Evolutionary conservation across 2,888 invertebrate genomes (phyloP), one percentile per base, ranked within the genome.

Genomic region (Deilephila porcellus): DNA sequence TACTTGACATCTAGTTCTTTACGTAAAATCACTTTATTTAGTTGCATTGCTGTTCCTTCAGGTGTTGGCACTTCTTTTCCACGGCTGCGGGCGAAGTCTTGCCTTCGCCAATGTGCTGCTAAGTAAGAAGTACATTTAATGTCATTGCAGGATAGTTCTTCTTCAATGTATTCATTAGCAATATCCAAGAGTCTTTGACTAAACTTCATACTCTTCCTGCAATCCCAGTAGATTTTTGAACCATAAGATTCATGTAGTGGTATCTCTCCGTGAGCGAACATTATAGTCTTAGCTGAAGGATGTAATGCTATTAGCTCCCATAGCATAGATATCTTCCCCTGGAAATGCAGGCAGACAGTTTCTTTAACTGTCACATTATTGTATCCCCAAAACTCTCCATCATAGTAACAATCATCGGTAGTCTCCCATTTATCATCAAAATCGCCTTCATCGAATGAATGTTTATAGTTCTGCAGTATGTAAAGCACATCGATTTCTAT

Each of bases 201-300:
- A 88, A 99, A 99, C 80, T 98, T 95, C 98, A 99, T 98, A 83
- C 99, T 99, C 80, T 98, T 96, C 76, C 98, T 95, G 29, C 97
- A 98, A 79, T 95, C 93, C 99, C 99, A 99, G 89, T 98, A 99
- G 37, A 96, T 91, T 73, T 93, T 92, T 63, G 97, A 97, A 0
- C 99, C 99, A 91, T 98, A 99, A n/a, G 93, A 93, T 83, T 98
- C 97, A 87, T 99, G 99, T 32, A 99, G 88, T 1, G 98, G 96
- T 74, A 98, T 97, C 93, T 99, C 99, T 19, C 97, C 98, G 86
- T 97, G 97, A 76, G 97, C 95, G 82, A 98, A 95, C 95, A 97
- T 95, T 5, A 97, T 90, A 53, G 95, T 95, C 79, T 95, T 96
- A 77, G 83, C 90, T 32, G 78, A 80, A 0, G 86, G 87, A 80